Evolutionary conservation across 2,113 vertebrate genomes (phyloP).

Genomic region (Dromas ardeola): DNA sequence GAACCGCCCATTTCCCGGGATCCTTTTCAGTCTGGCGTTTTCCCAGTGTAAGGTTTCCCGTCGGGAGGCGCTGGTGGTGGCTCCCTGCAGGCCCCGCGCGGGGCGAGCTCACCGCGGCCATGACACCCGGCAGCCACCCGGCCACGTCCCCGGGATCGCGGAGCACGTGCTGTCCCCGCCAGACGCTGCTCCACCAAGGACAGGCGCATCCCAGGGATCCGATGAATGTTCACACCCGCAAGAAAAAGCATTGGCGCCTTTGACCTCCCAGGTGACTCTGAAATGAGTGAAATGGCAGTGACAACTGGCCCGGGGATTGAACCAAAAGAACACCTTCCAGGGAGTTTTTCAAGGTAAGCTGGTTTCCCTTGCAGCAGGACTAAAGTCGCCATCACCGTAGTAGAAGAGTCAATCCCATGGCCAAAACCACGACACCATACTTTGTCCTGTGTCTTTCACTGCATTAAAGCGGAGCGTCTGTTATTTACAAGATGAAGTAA

Average conservation of each 20-base stretch:
- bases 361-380: neutral
- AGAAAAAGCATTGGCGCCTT: rapidly evolving
- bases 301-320: neutral
- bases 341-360: neutral
- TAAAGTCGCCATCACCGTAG: rapidly evolving
- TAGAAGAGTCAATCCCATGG: neutral
- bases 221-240: rapidly evolving
- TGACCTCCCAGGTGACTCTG: neutral
- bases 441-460: neutral
- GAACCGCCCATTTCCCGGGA: rapidly evolving
- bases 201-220: neutral
- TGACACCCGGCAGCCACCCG: rapidly evolving
- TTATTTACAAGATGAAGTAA: neutral
- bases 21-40: neutral
- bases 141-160: rapidly evolving
- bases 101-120: too few relatives aligned
- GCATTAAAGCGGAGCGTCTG: rapidly evolving
- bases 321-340: neutral
- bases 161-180: too few relatives aligned
- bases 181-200: neutral
- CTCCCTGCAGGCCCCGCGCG: rapidly evolving
- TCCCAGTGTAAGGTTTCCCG: too few relatives aligned
- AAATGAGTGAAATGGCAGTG: neutral
- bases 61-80: rapidly evolving
- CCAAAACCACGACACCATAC: too few relatives aligned